A percentile compares a stretch with the other conserved stretches of the same genome.
These are phyloP conservation scores for Zygogramma bicolorata DNA, from an alignment of 2,888 invertebrate species.

Conservation along the genomic window DNA sequence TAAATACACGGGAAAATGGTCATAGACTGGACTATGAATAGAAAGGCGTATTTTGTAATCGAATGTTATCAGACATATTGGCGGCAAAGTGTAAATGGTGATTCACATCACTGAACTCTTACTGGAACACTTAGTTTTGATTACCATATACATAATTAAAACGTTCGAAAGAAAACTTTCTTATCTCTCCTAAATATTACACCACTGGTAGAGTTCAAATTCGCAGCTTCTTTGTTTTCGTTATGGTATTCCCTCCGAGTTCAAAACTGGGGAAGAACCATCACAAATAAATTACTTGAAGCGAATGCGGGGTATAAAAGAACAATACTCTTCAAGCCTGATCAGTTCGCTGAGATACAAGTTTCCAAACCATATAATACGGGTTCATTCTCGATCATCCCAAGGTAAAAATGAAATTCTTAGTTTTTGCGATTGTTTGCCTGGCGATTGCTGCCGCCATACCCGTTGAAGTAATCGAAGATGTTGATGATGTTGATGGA, in stretches of 20 bases:
- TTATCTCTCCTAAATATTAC: background rate
- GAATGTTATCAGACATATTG: too few relatives aligned
- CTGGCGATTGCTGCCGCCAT: conserved; percentile 25
- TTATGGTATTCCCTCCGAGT: background rate
- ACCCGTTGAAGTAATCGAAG: conserved; percentile 31
- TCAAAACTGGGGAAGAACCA: background rate
- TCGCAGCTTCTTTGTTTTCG: background rate
- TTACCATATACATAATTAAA: too few relatives aligned
- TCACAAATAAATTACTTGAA: background rate
- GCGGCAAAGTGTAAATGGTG: too few relatives aligned
- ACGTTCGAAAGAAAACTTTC: background rate
- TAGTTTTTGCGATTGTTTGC: conserved; percentile 20
- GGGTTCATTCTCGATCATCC: too few relatives aligned
- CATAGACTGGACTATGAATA: too few relatives aligned
- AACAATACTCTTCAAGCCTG: background rate
- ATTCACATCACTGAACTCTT: too few relatives aligned
- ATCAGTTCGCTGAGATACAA: background rate
- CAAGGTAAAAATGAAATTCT: conserved; percentile 31
- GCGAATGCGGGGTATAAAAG: background rate
- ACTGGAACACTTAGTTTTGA: too few relatives aligned
- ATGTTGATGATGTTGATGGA: conserved; percentile 27
- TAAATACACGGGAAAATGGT: too few relatives aligned
- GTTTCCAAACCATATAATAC: too few relatives aligned
- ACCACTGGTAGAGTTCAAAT: background rate
- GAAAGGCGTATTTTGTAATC: too few relatives aligned